phyloP scores from a whole-genome alignment of 1,140 invertebrate species.

The Diplogasteroides magnus region DNA sequence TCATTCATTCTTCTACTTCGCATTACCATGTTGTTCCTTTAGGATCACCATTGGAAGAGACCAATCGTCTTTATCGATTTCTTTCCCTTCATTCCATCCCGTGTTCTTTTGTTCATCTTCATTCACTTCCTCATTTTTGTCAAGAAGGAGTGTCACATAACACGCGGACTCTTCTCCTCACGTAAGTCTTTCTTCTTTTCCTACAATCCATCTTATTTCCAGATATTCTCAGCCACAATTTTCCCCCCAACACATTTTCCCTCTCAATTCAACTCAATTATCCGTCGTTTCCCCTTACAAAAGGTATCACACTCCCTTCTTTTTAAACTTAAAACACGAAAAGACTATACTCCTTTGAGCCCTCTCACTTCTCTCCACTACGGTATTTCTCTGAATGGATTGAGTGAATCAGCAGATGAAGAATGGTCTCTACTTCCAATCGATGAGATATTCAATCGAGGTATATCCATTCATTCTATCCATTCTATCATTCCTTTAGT shows the following conservation, averaged over 20 bases:
- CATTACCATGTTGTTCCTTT: neutral
- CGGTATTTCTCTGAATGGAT: neutral
- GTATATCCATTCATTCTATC: neutral
- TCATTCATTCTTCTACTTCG: neutral
- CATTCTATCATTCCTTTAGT: neutral
- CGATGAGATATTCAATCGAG: neutral
- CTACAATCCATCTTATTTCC: neutral
- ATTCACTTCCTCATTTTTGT: neutral
- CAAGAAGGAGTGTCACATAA: neutral
- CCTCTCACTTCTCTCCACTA: neutral
- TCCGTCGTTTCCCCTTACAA: neutral
- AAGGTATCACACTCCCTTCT: neutral
- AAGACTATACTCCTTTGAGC: neutral
- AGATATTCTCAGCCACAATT: neutral
- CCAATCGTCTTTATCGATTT: neutral
- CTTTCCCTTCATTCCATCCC: neutral
- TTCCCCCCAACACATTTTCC: neutral
- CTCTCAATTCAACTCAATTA: neutral
- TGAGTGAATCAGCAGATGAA: neutral
- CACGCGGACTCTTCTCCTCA: neutral
- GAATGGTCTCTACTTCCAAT: neutral
- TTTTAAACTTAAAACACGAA: neutral
- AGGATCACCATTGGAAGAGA: neutral
- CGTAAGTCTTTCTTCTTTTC: neutral
- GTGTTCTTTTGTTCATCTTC: neutral